phyloP scores from a whole-genome alignment of 2,797 vertebrate genomes.

The Chloroceryle inda region DNA sequence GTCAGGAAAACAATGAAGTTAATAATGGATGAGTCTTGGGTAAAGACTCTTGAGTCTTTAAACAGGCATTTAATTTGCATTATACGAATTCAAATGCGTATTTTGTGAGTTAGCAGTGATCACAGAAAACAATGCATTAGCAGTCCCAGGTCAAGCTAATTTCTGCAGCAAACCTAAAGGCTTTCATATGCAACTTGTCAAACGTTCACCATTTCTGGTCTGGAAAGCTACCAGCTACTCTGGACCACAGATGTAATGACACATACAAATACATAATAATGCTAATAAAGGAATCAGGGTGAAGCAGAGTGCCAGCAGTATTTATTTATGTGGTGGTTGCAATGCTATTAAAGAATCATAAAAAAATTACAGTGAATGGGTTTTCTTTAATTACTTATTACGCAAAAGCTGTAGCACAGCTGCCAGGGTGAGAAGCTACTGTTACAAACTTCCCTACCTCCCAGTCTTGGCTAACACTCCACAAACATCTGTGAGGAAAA shows the following conservation, averaged over 20 bases:
- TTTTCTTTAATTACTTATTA: not conserved
- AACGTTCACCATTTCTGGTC: not conserved
- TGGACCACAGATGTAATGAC: not conserved
- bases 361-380: not conserved
- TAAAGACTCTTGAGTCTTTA: not conserved
- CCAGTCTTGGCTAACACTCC: not conserved
- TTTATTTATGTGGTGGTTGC: not conserved
- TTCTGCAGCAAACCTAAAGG: not conserved
- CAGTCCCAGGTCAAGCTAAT: not conserved
- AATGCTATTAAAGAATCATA: not conserved
- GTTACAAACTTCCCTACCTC: not conserved
- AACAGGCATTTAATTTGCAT: not conserved
- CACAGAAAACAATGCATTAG: not conserved
- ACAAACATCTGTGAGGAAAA: not conserved
- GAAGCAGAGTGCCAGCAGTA: not conserved
- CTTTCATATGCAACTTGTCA: not conserved
- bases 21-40: not conserved
- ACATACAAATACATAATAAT: not conserved
- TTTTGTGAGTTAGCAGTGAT: not conserved
- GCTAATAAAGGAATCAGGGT: not conserved
- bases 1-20: not conserved
- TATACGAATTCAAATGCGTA: fast-evolving
- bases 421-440: not conserved
- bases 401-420: not conserved
- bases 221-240: not conserved